A percentile compares a stretch with the other conserved stretches of the same genome.
Conservation (phyloP, 2,113 vertebrate genomes). For the Vidua chalybeata region DNA sequence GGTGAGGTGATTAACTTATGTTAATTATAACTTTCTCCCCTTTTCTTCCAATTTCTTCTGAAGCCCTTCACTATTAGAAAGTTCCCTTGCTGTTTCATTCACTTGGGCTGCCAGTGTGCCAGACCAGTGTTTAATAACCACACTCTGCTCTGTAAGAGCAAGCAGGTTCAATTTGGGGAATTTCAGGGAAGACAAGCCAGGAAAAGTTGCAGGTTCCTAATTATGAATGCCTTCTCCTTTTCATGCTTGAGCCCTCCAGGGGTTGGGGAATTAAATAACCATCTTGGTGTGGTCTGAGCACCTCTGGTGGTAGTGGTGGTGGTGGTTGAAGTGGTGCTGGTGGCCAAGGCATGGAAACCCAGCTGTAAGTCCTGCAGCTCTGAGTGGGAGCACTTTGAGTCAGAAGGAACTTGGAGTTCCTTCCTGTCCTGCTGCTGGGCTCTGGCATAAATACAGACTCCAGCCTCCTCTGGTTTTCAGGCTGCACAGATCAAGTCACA, state of each 20-base stretch:
- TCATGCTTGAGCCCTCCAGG: neutral
- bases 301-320: neutral
- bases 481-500: neutral
- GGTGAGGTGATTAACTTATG: neutral
- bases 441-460: neutral
- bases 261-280: neutral
- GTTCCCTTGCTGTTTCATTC: neutral
- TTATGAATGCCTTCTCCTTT: neutral
- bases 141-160: neutral
- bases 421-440: neutral
- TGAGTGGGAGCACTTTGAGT: neutral
- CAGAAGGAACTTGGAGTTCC: neutral
- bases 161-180: neutral
- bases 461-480: neutral
- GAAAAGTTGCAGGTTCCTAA: neutral
- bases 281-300: neutral
- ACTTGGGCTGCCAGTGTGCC: neutral
- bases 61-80: neutral
- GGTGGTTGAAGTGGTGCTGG: too few species aligned
- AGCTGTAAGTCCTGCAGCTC: neutral
- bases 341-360: rapidly evolving
- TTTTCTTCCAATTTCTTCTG: neutral
- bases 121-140: neutral
- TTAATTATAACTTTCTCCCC: neutral
- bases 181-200: neutral